Base-by-base conservation (phyloP, 2,888 invertebrate genomes). In the Drosophila formosana region DNA sequence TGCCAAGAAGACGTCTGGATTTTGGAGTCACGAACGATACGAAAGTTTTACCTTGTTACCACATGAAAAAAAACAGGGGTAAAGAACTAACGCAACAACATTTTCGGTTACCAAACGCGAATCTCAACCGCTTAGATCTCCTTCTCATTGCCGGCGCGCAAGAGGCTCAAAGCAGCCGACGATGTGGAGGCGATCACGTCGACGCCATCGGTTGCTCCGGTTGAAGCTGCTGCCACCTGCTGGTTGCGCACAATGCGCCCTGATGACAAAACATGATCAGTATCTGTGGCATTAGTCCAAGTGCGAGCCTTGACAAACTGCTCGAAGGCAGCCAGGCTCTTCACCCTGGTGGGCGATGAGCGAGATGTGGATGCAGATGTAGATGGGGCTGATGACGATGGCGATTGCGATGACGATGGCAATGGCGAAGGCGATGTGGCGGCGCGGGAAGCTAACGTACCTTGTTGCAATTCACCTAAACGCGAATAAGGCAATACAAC, bases 381-480 rank as follows among this genome's bases (percentile, higher is more conserved):
- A 4, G 57, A 69, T 71, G 73, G 3, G 7, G 32, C 9, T 8
- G 9, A 69, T 79, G 72, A 8, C 2, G 57, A 70, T 71, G 73
- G 3, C 5, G 66, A 63, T 70, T 66, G 6, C 11, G 69, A 65
- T 77, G 74, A 1, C 23, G 69, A 60, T 57, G 66, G n/a, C 8
- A 45, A 64, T 72, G 67, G 66, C 45, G 49, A 66, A 63, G 69
- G 41, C 60, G 43, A 72, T 66, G 78, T 63, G 39, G 65, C 67
- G 55, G 67, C 66, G 34, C 60, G 56, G 73, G 74, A 70, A 82
- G 84, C 81, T 77, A 84, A 89, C 83, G 75, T 88, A 86, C 80
- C 85, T 89, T 86, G 89, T 58, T 85, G 80, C 74, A 82, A 80
- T 86, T 90, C 88, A 89, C 82, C 89, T 89, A 87, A 88, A 89